A percentile compares a stretch with the other conserved stretches of the same genome.
Conservation (phyloP, 2,797 vertebrate genomes). For the Hydrophis major region DNA sequence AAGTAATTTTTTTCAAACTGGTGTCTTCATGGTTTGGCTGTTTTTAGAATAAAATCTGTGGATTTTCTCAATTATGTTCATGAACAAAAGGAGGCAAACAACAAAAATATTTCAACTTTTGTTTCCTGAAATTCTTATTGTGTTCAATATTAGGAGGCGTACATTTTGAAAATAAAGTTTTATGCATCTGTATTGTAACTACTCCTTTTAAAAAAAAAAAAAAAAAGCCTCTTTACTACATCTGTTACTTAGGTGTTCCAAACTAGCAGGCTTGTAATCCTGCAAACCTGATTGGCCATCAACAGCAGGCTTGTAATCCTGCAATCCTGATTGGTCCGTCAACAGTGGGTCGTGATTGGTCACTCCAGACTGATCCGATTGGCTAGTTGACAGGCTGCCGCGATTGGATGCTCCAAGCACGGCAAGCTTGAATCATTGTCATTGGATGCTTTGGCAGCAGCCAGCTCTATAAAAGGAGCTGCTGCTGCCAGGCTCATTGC, state of each 20-base stretch:
- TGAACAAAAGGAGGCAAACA: neutral
- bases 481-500: no score
- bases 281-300: no score
- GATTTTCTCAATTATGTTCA: slow-evolving; percentile 28
- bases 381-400: no score
- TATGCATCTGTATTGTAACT: slow-evolving; percentile 46
- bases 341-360: no score
- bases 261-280: no score
- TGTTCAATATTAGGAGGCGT: slow-evolving; percentile 20
- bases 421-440: no score
- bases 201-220: slow-evolving; percentile 26
- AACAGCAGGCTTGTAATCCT: no score
- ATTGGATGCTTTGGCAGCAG: no score
- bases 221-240: slow-evolving; percentile 16
- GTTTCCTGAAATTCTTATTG: slow-evolving; percentile 33
- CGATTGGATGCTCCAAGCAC: no score
- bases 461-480: no score
- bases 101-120: slow-evolving; percentile 19
- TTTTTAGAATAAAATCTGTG: neutral
- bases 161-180: slow-evolving; percentile 38
- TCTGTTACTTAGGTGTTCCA: neutral
- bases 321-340: no score
- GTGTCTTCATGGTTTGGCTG: neutral
- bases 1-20: neutral
- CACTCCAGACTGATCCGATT: no score